Percentiles rank a stretch among this genome's conserved stretches.
phyloP scores from a whole-genome alignment of 2,113 vertebrate genomes.

The Coregonus clupeaformis region DNA sequence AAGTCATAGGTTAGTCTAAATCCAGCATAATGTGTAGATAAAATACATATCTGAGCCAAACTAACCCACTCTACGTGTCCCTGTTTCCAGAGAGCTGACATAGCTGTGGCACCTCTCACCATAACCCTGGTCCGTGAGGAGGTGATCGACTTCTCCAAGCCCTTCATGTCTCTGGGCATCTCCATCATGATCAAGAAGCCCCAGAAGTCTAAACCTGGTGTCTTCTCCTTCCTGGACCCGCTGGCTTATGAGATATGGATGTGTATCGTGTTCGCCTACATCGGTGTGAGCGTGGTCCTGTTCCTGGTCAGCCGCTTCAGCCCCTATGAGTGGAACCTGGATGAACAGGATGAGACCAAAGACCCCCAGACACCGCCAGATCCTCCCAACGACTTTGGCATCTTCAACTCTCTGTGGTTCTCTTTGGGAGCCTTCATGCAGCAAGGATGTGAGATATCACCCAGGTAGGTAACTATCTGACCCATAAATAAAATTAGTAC shows the following conservation, averaged over 20 bases:
- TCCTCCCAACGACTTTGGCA: slow-evolving; percentile 99
- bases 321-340: slow-evolving; percentile 98
- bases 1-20: background rate
- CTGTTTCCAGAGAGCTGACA: slow-evolving; percentile 97
- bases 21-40: background rate
- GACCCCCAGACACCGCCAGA: slow-evolving; percentile 97
- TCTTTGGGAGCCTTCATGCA: slow-evolving; percentile 99
- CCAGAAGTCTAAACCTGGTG: slow-evolving; percentile 98
- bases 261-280: slow-evolving; percentile 99
- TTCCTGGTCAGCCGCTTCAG: slow-evolving; percentile 99
- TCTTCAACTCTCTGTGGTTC: slow-evolving; percentile 99
- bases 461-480: slow-evolving; percentile 86
- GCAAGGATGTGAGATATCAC: slow-evolving; percentile 99
- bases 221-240: slow-evolving; percentile 99
- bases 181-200: slow-evolving; percentile 99
- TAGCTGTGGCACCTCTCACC: slow-evolving; percentile 97
- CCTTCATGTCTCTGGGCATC: slow-evolving; percentile 99
- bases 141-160: slow-evolving; percentile 99
- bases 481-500: background rate
- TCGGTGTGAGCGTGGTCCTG: slow-evolving; percentile 98
- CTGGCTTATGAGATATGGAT: slow-evolving; percentile 99
- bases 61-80: slow-evolving; percentile 73
- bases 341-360: slow-evolving; percentile 95
- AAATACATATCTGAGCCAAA: slow-evolving; percentile 36
- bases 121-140: slow-evolving; percentile 99